Evolutionary conservation across 2,113 vertebrate species (phyloP), one percentile per base, ranked within the genome.

Genomic region (Gasterosteus aculeatus): DNA sequence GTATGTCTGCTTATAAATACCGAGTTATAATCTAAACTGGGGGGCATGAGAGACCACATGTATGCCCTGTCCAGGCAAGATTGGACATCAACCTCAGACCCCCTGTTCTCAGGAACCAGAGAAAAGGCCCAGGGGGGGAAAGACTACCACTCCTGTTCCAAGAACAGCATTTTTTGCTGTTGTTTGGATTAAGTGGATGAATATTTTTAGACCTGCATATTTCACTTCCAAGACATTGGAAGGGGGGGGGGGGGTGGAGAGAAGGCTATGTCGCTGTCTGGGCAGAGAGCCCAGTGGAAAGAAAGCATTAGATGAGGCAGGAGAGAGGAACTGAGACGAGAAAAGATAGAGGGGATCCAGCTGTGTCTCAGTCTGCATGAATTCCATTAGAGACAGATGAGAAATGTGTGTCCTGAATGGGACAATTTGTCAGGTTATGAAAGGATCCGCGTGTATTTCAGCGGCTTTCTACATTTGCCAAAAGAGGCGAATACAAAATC

Each of bases 141-240:
- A 57, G 69, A 19, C 60, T 65, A 73, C 79, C 76, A 75, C 80
- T 85, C 59, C 70, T 73, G 79, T 83, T 89, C 88, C 91, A 91
- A 91, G 89, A 93, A 92, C 87, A 88, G 89, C 85, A 87, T 66
- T 85, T 90, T 87, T 81, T 77, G 66, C 73, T 83, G 84, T 75
- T 87, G 88, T 93, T 89, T 89, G 93, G 90, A 93, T 88, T 83
- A 89, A 91, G 90, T 85, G 69, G 81, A 90, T 80, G 87, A 85
- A 82, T 94, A 94, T 95, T 94, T 95, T 94, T 94, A 94, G 94
- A 91, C 87, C 81, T 72, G 83, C 83, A 92, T 92, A 88, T 84
- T 93, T 94, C 85, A 89, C 80, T 89, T 54, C 78, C 41, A 87
- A 92, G 88, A 92, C 79, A 78, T 72, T 80, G 70, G 46, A 66